Conservation (phyloP, 2,113 vertebrate species). For the Grammomys surdaster region DNA sequence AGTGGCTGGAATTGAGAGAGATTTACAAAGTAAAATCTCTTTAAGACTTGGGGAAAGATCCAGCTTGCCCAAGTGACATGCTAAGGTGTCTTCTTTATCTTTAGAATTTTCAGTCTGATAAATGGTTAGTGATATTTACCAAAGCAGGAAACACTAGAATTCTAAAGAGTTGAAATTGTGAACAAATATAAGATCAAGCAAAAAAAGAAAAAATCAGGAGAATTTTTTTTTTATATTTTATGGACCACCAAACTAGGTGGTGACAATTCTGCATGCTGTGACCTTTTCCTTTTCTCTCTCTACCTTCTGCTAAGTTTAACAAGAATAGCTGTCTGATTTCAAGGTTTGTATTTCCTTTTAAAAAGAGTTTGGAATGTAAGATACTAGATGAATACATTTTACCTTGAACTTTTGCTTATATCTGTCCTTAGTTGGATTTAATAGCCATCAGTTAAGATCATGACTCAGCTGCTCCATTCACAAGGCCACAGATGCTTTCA, state of each 20-base stretch:
- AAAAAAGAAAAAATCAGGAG: neutral
- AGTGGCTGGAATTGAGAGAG: constrained; percentile 24
- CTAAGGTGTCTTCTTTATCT: neutral
- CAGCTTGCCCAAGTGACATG: neutral
- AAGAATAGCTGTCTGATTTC: constrained; percentile 4
- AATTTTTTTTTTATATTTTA: neutral
- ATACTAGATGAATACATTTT: neutral
- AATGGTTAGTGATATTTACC: neutral
- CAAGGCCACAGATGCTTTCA: constrained; percentile 23
- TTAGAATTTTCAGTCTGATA: neutral
- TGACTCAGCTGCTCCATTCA: neutral
- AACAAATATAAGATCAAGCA: neutral
- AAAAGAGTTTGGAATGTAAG: constrained; percentile 15
- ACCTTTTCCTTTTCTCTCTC: constrained; percentile 27
- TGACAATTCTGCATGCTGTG: neutral
- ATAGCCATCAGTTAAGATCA: neutral
- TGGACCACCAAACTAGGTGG: neutral
- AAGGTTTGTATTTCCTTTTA: constrained; percentile 35
- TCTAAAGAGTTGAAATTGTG: constrained; percentile 25
- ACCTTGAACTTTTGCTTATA: constrained; percentile 51
- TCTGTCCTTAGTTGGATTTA: constrained; percentile 33
- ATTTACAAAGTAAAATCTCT: constrained; percentile 40
- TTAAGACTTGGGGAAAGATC: neutral
- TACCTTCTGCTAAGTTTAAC: constrained; percentile 40
- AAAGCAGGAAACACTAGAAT: neutral